Base-by-base conservation (phyloP, 1,140 invertebrate genomes). In the Portunus trituberculatus region DNA sequence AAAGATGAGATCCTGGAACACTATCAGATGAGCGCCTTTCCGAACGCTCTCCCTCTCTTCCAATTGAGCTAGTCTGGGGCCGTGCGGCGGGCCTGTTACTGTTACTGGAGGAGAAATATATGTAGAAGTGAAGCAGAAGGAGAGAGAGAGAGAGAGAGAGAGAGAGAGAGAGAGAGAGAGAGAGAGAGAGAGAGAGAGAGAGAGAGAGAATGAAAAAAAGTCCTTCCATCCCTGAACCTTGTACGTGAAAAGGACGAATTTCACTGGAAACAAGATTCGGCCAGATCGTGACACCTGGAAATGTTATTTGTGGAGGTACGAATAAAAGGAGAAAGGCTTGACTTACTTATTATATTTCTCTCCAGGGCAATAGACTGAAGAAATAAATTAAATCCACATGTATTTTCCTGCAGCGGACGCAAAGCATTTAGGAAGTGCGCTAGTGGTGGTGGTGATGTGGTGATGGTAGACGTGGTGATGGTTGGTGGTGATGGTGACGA, bases 21-120 rank as follows among this genome's bases (percentile, higher is more conserved):
- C 67, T 92, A 82, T 92, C 91, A 92, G 91, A 92, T 92, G 91
- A 92, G 76, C 91, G 91, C 67, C 91, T 92, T 82, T 92, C 91
- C 91, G 59, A 92, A 82, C 91, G 89, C 91, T 67, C 52, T 45
- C 91, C 91, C 52, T 76, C 91, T 92, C 91, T 92, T 82, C 91
- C 91, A 92, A 92, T 92, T 92, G 91, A 92, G 91, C 91, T 92
- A 67, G 67, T 92, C 59, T 91, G 89, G 89, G 59, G n/a, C 89
- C 89, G 28, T 10, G 32, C 39, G 39, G n/a, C 39, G 14, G 25
- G 89, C 2, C 89, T 92, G 91, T 92, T 92, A 16, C 90, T 91
- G 46, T 67, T 67, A 32, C 90, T 39, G 67, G 59, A 45, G 67
- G 67, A 39, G 91, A 31, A 83, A 82, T 39, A 82, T n/a, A 83